These are phyloP conservation scores for Drosophila asahinai DNA, from an alignment of 1,140 invertebrate genomes.

Conservation along the genomic window DNA sequence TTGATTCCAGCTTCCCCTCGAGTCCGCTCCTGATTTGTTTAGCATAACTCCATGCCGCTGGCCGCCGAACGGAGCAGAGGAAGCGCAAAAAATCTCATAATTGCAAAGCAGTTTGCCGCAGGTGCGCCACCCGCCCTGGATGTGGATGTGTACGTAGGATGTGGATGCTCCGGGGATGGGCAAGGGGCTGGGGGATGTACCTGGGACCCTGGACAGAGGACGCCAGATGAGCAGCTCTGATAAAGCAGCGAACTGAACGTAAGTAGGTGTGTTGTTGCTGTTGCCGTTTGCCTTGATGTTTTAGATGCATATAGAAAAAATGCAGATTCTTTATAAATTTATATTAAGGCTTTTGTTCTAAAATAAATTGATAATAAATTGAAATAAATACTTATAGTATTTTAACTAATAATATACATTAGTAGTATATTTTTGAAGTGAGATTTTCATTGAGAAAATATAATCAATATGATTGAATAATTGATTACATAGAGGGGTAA, in stretches of 20 bases:
- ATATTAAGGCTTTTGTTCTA: no score
- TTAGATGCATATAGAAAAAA: slow-evolving; percentile 7
- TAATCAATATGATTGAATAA: no score
- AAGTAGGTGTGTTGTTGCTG: slow-evolving; percentile 50
- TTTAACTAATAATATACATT: no score
- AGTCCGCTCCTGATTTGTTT: slow-evolving; percentile 70
- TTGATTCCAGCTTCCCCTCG: neutral
- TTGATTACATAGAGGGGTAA: neutral
- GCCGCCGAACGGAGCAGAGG: slow-evolving; percentile 32
- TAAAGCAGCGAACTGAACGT: slow-evolving; percentile 71
- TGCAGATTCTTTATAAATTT: accelerated
- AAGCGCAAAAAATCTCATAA: slow-evolving; percentile 77
- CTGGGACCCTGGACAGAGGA: slow-evolving; percentile 41
- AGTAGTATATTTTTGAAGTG: no score
- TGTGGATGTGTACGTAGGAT: slow-evolving; percentile 46
- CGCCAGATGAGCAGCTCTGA: slow-evolving; percentile 74
- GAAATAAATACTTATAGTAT: no score
- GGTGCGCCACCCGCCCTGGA: slow-evolving; percentile 81
- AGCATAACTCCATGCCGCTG: slow-evolving; percentile 69
- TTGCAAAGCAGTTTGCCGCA: slow-evolving; percentile 83
- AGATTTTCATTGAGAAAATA: no score
- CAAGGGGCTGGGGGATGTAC: slow-evolving; percentile 7
- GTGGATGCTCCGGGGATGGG: slow-evolving; percentile 3
- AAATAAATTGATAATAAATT: no score
- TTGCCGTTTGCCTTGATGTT: slow-evolving; percentile 34